Conservation (phyloP, 1,140 invertebrate species). For the Lepidurus couesii region DNA sequence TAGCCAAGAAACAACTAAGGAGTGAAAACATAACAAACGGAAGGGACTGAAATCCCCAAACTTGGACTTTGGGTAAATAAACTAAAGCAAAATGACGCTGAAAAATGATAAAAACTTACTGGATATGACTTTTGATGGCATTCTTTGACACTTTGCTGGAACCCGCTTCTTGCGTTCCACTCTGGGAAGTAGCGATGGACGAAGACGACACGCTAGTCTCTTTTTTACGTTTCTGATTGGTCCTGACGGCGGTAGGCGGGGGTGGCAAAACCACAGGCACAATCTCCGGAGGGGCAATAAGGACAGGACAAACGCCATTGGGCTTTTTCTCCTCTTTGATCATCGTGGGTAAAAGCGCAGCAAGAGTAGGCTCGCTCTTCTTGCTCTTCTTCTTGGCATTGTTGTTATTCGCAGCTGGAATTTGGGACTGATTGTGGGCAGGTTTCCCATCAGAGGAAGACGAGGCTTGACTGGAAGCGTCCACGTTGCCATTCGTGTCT, state of each 20-base stretch:
- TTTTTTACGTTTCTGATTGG: background rate
- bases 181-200: background rate
- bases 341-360: slow-evolving; percentile 26
- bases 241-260: background rate
- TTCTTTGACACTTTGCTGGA: slow-evolving; percentile 30
- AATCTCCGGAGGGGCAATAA: background rate
- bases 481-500: slow-evolving; percentile 6
- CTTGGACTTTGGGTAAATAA: too few relatives aligned
- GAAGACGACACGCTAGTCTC: background rate
- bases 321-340: slow-evolving; percentile 35
- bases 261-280: background rate
- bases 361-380: slow-evolving; percentile 36
- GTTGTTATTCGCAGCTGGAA: background rate
- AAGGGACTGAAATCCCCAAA: too few relatives aligned
- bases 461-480: background rate
- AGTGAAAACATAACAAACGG: too few relatives aligned
- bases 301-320: slow-evolving; percentile 25
- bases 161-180: background rate
- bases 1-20: too few relatives aligned
- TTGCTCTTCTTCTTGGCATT: slow-evolving; percentile 35
- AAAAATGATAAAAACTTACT: too few relatives aligned
- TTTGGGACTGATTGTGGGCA: background rate
- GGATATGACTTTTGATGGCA: background rate
- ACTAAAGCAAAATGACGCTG: too few relatives aligned
- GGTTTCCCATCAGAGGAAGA: background rate